phyloP scores from a whole-genome alignment of 2,888 invertebrate species.

The Dicroscelio sp. region DNA sequence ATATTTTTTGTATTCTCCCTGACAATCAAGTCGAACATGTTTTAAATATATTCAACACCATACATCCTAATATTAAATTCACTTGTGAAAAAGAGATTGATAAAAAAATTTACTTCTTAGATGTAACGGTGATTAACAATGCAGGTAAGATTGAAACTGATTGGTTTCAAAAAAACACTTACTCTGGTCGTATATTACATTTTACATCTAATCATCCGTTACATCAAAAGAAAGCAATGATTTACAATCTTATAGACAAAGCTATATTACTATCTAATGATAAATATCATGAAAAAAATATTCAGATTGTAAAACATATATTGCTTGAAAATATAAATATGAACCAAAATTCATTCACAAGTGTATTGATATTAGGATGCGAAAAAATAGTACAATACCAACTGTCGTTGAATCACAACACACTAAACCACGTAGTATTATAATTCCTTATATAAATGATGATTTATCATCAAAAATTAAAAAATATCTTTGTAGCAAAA shows the following conservation, averaged over 20 bases:
- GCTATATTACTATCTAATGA: neutral
- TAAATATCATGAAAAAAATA: neutral
- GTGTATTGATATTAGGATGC: too few species aligned
- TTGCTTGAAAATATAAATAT: too few species aligned
- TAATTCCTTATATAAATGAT: too few species aligned
- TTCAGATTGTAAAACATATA: neutral
- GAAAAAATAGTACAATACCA: too few species aligned
- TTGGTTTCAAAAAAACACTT: neutral
- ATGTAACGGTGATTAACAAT: neutral
- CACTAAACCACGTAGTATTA: too few species aligned
- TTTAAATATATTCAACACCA: neutral
- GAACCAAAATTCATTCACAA: too few species aligned
- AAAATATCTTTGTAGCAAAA: neutral
- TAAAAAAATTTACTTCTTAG: neutral
- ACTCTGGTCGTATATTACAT: neutral
- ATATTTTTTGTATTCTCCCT: constrained; percentile 53
- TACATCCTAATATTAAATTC: neutral
- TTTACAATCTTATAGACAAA: neutral
- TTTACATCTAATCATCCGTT: neutral
- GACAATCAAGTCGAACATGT: too few species aligned
- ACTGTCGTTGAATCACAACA: too few species aligned
- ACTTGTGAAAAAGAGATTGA: neutral
- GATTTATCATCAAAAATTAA: neutral
- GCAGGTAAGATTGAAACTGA: neutral
- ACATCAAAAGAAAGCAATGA: neutral